Evolutionary conservation across 2,888 invertebrate species (phyloP).

Genomic region (Lithophane ornitopus): DNA sequence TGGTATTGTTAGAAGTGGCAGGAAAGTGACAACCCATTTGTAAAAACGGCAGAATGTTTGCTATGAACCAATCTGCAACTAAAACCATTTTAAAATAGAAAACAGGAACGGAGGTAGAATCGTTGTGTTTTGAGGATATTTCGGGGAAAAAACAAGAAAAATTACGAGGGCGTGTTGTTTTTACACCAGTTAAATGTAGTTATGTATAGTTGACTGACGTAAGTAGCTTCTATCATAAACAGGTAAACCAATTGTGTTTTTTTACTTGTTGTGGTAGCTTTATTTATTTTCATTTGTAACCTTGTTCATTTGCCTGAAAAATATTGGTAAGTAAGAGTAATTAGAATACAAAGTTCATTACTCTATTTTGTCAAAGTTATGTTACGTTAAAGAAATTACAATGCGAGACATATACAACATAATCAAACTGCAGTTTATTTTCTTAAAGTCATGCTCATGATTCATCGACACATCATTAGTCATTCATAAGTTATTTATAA

Average conservation of each 20-base stretch:
- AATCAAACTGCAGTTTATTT: conserved; percentile 11
- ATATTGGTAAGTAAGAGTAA: conserved; percentile 11
- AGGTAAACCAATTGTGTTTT: conserved; percentile 46
- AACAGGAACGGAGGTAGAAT: background rate
- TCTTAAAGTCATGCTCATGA: conserved; percentile 14
- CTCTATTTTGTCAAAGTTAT: background rate
- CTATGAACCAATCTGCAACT: background rate
- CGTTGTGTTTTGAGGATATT: background rate
- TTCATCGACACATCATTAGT: conserved; percentile 34
- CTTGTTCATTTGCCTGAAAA: conserved; percentile 13
- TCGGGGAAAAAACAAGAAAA: background rate
- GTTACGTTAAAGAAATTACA: background rate
- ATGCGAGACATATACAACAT: background rate
- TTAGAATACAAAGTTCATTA: conserved; percentile 6
- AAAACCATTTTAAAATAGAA: background rate
- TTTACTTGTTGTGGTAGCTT: conserved; percentile 19
- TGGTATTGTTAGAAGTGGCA: background rate
- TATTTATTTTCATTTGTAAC: conserved; percentile 16
- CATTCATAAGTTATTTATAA: conserved; percentile 24
- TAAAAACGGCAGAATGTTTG: background rate
- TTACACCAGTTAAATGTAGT: conserved; percentile 9
- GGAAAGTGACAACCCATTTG: background rate
- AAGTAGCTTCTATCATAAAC: conserved; percentile 35
- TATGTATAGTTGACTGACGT: conserved; percentile 26
- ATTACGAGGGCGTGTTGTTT: conserved; percentile 23